Evolutionary conservation across 2,113 vertebrate genomes (phyloP).

Genomic region (Erinaceus europaeus): DNA sequence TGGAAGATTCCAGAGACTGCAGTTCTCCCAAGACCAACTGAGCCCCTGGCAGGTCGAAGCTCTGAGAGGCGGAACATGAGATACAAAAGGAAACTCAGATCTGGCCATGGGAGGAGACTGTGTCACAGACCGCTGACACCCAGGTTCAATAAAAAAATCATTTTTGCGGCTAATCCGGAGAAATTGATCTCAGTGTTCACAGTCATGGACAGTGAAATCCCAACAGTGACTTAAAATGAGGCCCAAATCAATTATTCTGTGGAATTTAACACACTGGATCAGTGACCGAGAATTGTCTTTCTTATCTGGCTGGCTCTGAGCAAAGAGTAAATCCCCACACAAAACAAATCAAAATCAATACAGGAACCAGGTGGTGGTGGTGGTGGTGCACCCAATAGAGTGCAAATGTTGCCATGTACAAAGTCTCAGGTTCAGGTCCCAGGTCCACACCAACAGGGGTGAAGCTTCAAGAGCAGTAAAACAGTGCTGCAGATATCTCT

Average conservation of each 20-base stretch:
- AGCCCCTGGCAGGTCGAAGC: accelerated
- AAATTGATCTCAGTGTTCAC: slow-evolving; percentile 40
- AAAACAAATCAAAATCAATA: too few relatives aligned
- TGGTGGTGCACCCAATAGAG: too few relatives aligned
- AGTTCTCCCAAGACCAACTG: background rate
- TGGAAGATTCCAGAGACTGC: background rate
- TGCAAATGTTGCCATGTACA: too few relatives aligned
- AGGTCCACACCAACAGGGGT: too few relatives aligned
- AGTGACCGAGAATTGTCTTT: slow-evolving; percentile 25
- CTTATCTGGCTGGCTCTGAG: background rate
- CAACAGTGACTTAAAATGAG: slow-evolving; percentile 52
- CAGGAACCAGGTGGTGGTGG: too few relatives aligned
- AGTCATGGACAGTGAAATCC: background rate
- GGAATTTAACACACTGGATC: slow-evolving; percentile 33
- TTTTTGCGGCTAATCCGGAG: slow-evolving; percentile 37
- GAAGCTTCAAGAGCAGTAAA: too few relatives aligned
- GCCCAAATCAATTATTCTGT: slow-evolving; percentile 39
- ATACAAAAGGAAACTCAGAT: accelerated
- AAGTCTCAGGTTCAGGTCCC: too few relatives aligned
- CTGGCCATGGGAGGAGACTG: accelerated
- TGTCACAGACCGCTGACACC: background rate
- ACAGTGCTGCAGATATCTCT: too few relatives aligned
- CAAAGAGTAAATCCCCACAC: background rate
- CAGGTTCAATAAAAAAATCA: background rate
- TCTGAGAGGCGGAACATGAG: accelerated